These are phyloP conservation scores for Wiebesia pumilae DNA, from an alignment of 1,140 invertebrate genomes.

Conservation along the genomic window DNA sequence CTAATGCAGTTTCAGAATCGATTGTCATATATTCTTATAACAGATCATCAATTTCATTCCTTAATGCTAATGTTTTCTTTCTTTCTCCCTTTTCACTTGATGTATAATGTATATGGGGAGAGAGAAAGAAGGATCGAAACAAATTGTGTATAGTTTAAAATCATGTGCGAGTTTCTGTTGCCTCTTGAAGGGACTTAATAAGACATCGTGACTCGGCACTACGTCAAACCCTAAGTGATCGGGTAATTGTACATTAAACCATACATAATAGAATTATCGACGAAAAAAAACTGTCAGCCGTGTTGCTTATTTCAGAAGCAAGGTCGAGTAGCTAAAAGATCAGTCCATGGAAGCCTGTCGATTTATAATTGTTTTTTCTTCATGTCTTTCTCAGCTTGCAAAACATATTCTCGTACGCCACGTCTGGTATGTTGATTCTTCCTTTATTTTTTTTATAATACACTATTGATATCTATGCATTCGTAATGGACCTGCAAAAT, in stretches of 20 bases:
- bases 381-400: background rate
- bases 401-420: no score
- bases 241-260: conserved; percentile 75
- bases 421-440: no score
- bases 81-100: background rate
- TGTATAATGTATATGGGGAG: no score
- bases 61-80: background rate
- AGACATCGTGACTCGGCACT: conserved; percentile 74
- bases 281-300: conserved; percentile 46
- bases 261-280: conserved; percentile 74
- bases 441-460: no score
- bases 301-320: conserved; percentile 27
- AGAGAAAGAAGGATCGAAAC: conserved; percentile 18
- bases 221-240: conserved; percentile 74
- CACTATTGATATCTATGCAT: no score
- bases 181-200: conserved; percentile 69
- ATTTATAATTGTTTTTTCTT: background rate
- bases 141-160: conserved; percentile 43
- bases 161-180: background rate
- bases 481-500: no score
- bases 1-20: no score
- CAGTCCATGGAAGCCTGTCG: background rate
- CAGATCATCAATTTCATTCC: background rate
- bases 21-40: background rate
- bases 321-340: conserved; percentile 3